Percentiles rank a stretch among this genome's conserved stretches.
Conservation (phyloP, 2,797 vertebrate genomes). For the Manis crassicaudata region DNA sequence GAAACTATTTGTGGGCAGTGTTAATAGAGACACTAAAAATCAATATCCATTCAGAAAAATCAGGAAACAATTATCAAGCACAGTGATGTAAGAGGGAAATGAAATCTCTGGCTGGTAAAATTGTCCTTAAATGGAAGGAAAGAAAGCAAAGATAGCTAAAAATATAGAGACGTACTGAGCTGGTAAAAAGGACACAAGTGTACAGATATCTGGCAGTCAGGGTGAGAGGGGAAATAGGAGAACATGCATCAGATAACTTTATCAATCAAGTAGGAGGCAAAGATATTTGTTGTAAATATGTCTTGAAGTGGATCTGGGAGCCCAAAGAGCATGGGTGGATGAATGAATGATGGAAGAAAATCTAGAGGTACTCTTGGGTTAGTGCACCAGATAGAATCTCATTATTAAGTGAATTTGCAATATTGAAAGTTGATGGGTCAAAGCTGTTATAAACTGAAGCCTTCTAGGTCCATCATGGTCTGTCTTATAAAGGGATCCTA, state of each 20-base stretch:
- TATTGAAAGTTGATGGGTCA: background rate
- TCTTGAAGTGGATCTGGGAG: background rate
- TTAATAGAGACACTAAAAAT: background rate
- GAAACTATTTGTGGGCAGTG: background rate
- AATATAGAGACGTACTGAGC: background rate
- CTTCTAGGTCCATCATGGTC: background rate
- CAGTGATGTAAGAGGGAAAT: background rate
- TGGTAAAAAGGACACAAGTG: background rate
- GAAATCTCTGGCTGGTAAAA: background rate
- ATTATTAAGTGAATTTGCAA: background rate
- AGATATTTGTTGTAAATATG: background rate
- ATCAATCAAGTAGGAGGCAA: background rate
- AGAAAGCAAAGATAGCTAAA: background rate
- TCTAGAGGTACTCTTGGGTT: background rate
- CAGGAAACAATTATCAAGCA: background rate
- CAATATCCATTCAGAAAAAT: slow-evolving; percentile 10
- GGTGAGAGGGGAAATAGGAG: background rate
- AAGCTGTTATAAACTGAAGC: background rate
- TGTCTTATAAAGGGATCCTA: background rate
- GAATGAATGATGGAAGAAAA: background rate
- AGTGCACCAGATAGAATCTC: background rate
- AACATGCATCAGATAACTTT: background rate
- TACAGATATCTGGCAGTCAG: background rate
- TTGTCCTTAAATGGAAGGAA: background rate
- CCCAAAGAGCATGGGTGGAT: background rate